Evolutionary conservation across 2,888 invertebrate genomes (phyloP).

Genomic region (Melitaea athalia): DNA sequence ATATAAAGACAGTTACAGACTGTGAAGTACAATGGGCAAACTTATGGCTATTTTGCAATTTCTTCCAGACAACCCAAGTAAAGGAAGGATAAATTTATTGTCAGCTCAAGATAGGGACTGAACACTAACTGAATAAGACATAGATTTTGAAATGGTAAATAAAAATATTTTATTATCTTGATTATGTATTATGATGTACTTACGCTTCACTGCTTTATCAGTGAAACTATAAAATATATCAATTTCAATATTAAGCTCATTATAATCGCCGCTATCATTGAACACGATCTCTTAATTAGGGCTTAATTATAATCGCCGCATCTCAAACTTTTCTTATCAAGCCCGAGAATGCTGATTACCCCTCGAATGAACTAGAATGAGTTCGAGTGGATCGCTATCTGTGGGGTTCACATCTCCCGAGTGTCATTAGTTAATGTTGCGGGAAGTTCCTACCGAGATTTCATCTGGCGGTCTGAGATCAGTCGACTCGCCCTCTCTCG

Average conservation of each 20-base stretch:
- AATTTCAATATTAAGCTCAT: slow-evolving; percentile 6
- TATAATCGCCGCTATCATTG: slow-evolving; percentile 10
- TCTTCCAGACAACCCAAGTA: no score
- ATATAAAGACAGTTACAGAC: no score
- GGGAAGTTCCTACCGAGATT: slow-evolving; percentile 43
- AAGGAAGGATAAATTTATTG: no score
- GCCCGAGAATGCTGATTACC: slow-evolving; percentile 25
- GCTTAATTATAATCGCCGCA: slow-evolving; percentile 11
- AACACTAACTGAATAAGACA: no score
- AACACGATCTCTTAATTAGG: slow-evolving; percentile 27
- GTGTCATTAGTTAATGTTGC: slow-evolving; percentile 48
- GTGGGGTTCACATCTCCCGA: slow-evolving; percentile 54
- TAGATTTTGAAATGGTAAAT: no score
- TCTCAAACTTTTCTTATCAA: slow-evolving; percentile 26
- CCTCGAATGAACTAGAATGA: slow-evolving; percentile 33
- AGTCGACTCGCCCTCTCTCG: slow-evolving; percentile 52
- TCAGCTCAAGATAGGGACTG: no score
- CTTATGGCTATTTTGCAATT: no score
- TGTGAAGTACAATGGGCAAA: no score
- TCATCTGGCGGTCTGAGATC: slow-evolving; percentile 58
- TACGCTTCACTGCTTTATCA: neutral
- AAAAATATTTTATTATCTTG: no score
- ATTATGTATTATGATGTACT: no score
- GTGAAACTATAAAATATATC: slow-evolving; percentile 2
- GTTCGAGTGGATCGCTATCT: slow-evolving; percentile 45